These are phyloP conservation scores for Archips xylosteana DNA, from an alignment of 2,888 invertebrate species.

Conservation along the genomic window DNA sequence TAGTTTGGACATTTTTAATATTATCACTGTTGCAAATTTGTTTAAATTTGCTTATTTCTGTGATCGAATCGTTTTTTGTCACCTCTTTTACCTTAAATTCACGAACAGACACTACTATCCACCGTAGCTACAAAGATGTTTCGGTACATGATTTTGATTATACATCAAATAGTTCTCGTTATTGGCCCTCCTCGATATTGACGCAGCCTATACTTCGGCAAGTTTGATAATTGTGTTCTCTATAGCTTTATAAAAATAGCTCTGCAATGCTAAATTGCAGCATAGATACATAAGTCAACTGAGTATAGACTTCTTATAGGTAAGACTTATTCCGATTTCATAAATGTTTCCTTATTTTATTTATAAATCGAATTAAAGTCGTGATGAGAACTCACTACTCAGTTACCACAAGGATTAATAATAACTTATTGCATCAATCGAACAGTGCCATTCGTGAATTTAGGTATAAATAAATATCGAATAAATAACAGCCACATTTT, in stretches of 20 bases:
- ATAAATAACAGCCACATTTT: neutral
- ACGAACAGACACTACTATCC: neutral
- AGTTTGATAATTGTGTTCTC: too few species aligned
- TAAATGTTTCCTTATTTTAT: neutral
- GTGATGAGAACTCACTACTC: neutral
- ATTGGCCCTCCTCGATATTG: too few species aligned
- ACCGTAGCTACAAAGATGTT: neutral
- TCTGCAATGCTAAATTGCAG: too few species aligned
- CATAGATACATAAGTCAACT: neutral
- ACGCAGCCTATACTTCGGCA: too few species aligned
- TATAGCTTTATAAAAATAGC: too few species aligned
- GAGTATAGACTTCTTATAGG: neutral
- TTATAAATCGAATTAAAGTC: neutral
- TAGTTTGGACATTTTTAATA: conserved; percentile 70
- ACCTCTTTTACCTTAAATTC: conserved; percentile 33
- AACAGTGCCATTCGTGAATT: neutral
- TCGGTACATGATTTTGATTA: neutral
- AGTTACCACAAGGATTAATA: neutral
- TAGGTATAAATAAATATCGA: neutral
- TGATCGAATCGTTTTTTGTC: conserved; percentile 32
- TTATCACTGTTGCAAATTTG: conserved; percentile 61
- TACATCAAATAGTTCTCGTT: too few species aligned
- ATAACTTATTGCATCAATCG: neutral
- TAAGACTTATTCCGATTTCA: neutral
- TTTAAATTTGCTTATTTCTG: conserved; percentile 38